Evolutionary conservation across 2,888 invertebrate genomes (phyloP), one percentile per base, ranked within the genome.

Genomic region (Agrotis clavis): DNA sequence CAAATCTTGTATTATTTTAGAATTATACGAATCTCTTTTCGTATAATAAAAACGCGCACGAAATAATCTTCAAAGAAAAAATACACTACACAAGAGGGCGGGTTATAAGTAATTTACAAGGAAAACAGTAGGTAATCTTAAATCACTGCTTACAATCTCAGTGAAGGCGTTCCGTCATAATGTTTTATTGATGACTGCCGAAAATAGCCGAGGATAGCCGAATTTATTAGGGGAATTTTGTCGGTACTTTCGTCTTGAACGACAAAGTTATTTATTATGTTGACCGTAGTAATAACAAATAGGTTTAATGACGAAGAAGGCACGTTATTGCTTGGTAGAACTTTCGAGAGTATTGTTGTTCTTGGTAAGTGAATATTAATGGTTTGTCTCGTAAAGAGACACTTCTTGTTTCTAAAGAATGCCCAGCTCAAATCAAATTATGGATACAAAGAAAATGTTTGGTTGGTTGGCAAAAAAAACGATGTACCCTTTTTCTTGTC

Each of bases 181-280:
- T 77, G 82, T 77, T 69, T 77, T 81, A 72, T 80, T 80, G 67
- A 81, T 81, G 80, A 73, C 73, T 66, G 45, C 30, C 61, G 56
- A 63, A 64, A 79, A 71, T 68, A 63, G 21, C 48, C 71, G 74
- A 71, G 16, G 0, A 21, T n/a, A 14, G 1, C 35, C 72, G 48
- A 72, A 66, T 6, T n/a, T 2, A 25, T 21, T 11, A 41, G 41
- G 41, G 51, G n/a, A 35, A 56, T 79, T 67, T 67, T 21, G 54
- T 68, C 19, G 19, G 16, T 19, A 48, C 16, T 48, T 48, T 48
- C 41, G 7, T 45, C 45, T 69, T 69, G 45, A 51, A 73, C 47
- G 25, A 57, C 30, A 18, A 61, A 70, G n/a, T 77, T 53, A 77
- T 77, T 77, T 71, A 53, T 77, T 56, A 59, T 59, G 50, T 74